Percentiles rank a stretch among this genome's conserved stretches.
phyloP scores from a whole-genome alignment of 2,113 vertebrate genomes.

The Tenrec ecaudatus region DNA sequence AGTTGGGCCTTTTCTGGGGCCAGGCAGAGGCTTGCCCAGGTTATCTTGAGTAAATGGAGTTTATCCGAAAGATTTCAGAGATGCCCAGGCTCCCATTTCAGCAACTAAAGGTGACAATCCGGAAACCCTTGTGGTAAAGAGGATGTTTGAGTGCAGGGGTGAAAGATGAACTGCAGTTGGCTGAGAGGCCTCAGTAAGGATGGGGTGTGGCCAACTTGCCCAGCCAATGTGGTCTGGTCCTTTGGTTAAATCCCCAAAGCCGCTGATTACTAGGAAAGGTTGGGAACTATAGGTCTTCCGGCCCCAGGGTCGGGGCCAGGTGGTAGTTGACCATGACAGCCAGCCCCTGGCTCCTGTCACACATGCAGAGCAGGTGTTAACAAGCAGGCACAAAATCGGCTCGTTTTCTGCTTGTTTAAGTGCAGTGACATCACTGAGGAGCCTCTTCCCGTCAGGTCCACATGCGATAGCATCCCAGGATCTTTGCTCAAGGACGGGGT shows the following conservation, averaged over 20 bases:
- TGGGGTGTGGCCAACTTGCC: not conserved
- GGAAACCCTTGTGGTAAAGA: not conserved
- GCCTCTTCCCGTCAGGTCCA: not conserved
- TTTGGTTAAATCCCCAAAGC: not conserved
- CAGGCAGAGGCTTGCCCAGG: conserved; percentile 36
- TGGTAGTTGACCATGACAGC: not conserved
- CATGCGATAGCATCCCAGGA: not conserved
- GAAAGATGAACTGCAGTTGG: conserved; percentile 13
- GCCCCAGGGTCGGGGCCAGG: not conserved
- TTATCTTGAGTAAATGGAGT: not conserved
- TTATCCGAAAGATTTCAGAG: not conserved
- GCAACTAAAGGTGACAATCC: not conserved
- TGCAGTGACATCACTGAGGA: not conserved
- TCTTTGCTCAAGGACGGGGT: not conserved
- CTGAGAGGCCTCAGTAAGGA: not conserved
- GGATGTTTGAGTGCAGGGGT: not conserved
- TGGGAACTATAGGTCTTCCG: not conserved
- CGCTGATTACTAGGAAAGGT: not conserved
- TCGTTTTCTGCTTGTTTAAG: not conserved
- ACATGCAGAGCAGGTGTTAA: fast-evolving
- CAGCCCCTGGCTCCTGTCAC: not conserved
- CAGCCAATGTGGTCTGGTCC: not conserved
- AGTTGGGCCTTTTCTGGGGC: not conserved
- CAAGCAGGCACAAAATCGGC: not conserved
- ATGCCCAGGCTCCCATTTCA: not conserved